phyloP scores from a whole-genome alignment of 1,140 invertebrate genomes.

The Brachionus rotundiformis region DNA sequence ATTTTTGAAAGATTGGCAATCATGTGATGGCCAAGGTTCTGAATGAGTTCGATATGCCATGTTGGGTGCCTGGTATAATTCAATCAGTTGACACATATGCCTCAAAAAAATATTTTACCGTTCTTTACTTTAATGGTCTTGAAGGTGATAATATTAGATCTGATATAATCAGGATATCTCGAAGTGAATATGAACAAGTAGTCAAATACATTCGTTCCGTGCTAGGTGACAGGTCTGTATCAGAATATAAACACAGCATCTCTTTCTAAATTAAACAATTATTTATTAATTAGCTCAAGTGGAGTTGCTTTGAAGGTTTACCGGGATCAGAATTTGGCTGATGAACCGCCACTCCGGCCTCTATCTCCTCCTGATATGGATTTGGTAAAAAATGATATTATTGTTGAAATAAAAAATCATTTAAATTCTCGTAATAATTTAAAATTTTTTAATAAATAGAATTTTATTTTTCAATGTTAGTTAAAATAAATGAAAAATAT shows the following conservation, averaged over 20 bases:
- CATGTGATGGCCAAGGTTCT: conserved; percentile 42
- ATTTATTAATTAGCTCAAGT: background rate
- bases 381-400: background rate
- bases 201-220: conserved; percentile 33
- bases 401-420: conserved; percentile 39
- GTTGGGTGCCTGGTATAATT: conserved; percentile 46
- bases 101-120: background rate
- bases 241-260: background rate
- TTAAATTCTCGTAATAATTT: conserved; percentile 23
- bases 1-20: conserved; percentile 18
- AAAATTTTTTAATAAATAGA: background rate
- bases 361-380: conserved; percentile 25
- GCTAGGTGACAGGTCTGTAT: background rate
- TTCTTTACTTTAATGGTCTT: conserved; percentile 37
- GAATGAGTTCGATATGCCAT: conserved; percentile 27
- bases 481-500: conserved; percentile 41
- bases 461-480: background rate
- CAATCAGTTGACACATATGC: conserved; percentile 3
- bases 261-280: no score
- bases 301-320: background rate
- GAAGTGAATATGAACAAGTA: background rate
- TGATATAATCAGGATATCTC: conserved; percentile 20
- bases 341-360: background rate
- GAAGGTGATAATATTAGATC: conserved; percentile 35
- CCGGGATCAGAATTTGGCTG: background rate